A percentile compares a stretch with the other conserved stretches of the same genome.
phyloP scores from a whole-genome alignment of 2,888 invertebrate genomes.

The Harmothoe impar region DNA sequence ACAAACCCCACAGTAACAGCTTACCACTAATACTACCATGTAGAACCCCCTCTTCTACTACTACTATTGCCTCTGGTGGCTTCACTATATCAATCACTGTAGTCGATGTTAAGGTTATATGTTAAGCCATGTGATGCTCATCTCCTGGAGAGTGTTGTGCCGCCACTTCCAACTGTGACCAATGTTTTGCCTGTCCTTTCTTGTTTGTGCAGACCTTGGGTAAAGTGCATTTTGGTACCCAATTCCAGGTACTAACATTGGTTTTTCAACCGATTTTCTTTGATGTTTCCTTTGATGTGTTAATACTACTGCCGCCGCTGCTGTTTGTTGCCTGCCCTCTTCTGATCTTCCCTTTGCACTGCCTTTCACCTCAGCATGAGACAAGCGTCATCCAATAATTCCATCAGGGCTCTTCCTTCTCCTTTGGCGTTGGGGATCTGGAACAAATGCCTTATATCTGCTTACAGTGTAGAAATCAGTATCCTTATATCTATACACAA shows the following conservation, averaged over 20 bases:
- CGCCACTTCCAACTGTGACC: conserved; percentile 16
- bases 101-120: too few species aligned
- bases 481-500: too few species aligned
- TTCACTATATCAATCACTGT: too few species aligned
- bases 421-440: too few species aligned
- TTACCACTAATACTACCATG: too few species aligned
- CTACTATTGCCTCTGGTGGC: too few species aligned
- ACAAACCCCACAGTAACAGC: too few species aligned
- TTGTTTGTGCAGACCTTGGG: conserved; percentile 78
- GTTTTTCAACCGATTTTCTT: not conserved
- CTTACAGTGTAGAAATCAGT: not conserved
- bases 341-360: not conserved
- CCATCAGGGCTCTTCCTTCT: not conserved
- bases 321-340: not conserved
- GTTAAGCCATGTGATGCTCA: not conserved
- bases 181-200: conserved; percentile 27
- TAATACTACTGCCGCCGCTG: too few species aligned
- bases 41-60: too few species aligned
- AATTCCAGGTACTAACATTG: conserved; percentile 80
- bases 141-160: not conserved
- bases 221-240: conserved; percentile 81
- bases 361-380: conserved; percentile 4
- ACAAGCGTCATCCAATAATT: not conserved
- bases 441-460: not conserved
- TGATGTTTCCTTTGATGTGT: conserved; percentile 16